Base-by-base conservation (phyloP, 2,113 vertebrate species). In the Dromaius novaehollandiae region DNA sequence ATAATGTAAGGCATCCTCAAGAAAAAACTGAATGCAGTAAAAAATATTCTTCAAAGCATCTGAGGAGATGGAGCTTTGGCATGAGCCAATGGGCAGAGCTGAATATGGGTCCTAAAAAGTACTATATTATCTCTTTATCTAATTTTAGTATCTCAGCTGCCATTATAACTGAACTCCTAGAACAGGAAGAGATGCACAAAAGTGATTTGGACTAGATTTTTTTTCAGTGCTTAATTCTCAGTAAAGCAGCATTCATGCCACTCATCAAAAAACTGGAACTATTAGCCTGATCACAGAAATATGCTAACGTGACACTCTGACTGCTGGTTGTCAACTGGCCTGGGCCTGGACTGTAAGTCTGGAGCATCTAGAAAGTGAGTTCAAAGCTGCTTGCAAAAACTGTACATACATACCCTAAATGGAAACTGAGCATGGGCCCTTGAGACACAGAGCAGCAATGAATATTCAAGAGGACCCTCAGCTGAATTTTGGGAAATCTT, bases 231-330 rank as follows among this genome's bases (percentile, higher is more conserved):
- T 65, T 73, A 51, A 4, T 36, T 71, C 6, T 74, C 12, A 32
- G 7, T 38, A 73, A 81, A 30, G 8, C 11, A 64, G 4, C 11
- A 26, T 9, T 80, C 10, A 25, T n/a, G 14, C 10, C 5, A 14
- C 30, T 83, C 75, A 55, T 25, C 68, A 40, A 83, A 68, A 51
- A n/a, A 56, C 8, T 0, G 0, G 2, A 13, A 6, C 4, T 83
- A 40, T 69, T 64, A 86, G 0, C 15, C 51, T 74, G 10, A 46
- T 46, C 34, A 66, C 7, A 79, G 36, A 58, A 78, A 8, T 65
- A 9, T 44, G 48, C 5, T 48, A 3, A 75, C 79, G 3, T 58
- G 32, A 3, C 13, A 50, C 11, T 61, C 60, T n/a, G 42, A 20
- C 42, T 66, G 7, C 40, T 63, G 10, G 3, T 89, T 60, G 55